These are phyloP conservation scores for Atlantisia rogersi DNA, from an alignment of 2,113 vertebrate genomes.

Conservation along the genomic window DNA sequence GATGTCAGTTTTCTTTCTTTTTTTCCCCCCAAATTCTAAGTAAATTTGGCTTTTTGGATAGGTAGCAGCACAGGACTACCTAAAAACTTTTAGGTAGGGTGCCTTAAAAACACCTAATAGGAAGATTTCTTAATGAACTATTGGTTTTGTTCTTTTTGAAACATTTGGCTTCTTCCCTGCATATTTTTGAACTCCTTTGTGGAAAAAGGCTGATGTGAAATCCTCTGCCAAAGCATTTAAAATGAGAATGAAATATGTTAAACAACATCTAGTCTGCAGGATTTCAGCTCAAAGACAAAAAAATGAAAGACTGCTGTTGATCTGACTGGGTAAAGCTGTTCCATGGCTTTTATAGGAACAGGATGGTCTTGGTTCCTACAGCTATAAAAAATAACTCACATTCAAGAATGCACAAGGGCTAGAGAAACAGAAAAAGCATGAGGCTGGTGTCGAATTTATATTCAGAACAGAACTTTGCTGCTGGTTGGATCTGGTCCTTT, in stretches of 20 bases:
- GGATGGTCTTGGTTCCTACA: background rate
- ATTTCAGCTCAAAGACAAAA: background rate
- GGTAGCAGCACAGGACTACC: background rate
- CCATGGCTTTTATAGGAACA: background rate
- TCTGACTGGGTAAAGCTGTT: background rate
- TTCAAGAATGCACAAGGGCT: background rate
- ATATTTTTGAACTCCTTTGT: background rate
- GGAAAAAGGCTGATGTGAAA: background rate
- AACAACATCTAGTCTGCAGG: background rate
- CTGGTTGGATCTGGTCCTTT: background rate
- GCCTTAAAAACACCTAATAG: background rate
- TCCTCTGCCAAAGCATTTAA: background rate
- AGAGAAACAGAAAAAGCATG: background rate
- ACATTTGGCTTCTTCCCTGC: background rate
- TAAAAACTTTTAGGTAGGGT: background rate
- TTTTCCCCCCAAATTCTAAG: background rate
- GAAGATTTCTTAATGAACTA: background rate
- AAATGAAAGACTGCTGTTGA: background rate
- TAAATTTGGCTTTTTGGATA: background rate
- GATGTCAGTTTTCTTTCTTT: background rate
- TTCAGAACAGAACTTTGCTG: background rate
- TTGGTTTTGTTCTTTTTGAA: background rate
- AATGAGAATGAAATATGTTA: background rate
- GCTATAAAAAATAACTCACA: background rate
- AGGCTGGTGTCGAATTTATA: background rate